Percentiles rank a stretch among this genome's conserved stretches.
Evolutionary conservation across 2,113 vertebrate genomes (phyloP).

Genomic region (Xenopus borealis): DNA sequence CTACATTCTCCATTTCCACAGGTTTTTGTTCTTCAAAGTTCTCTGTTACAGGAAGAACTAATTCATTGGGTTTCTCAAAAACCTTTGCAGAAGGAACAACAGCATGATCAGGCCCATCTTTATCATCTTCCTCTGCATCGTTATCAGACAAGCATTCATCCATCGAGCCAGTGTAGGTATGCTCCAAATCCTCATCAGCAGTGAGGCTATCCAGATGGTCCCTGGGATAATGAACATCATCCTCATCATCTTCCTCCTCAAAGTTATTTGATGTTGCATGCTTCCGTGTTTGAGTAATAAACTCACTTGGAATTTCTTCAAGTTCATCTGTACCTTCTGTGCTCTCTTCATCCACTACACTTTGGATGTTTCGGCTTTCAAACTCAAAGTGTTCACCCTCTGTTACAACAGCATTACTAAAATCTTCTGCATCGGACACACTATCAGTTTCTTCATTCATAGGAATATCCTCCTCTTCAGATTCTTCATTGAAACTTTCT

Average conservation of each 20-base stretch:
- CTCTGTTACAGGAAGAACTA: slow-evolving; percentile 1
- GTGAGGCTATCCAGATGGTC: slow-evolving; percentile 56
- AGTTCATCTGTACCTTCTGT: slow-evolving; percentile 60
- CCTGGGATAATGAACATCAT: slow-evolving; percentile 11
- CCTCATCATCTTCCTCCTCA: slow-evolving; percentile 41
- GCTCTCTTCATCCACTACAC: slow-evolving; percentile 55
- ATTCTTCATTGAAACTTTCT: slow-evolving; percentile 58
- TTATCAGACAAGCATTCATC: slow-evolving; percentile 76
- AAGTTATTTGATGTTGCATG: slow-evolving; percentile 60
- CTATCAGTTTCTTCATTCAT: slow-evolving; percentile 50
- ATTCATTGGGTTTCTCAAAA: no score
- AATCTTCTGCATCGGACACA: slow-evolving; percentile 58
- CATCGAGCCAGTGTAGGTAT: slow-evolving; percentile 66
- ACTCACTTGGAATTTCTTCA: slow-evolving; percentile 55
- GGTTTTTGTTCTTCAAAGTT: not conserved
- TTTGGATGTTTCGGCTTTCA: slow-evolving; percentile 43
- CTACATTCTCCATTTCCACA: slow-evolving; percentile 42
- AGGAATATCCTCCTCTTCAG: slow-evolving; percentile 48
- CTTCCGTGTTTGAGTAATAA: slow-evolving; percentile 34
- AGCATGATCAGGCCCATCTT: slow-evolving; percentile 47
- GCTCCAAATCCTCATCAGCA: slow-evolving; percentile 68
- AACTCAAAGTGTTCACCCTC: slow-evolving; percentile 55
- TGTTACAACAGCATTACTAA: slow-evolving; percentile 45
- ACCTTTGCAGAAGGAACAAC: not conserved
- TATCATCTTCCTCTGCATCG: slow-evolving; percentile 69